Base-by-base conservation (phyloP, 2,888 invertebrate genomes). In the Andrena bucephala region DNA sequence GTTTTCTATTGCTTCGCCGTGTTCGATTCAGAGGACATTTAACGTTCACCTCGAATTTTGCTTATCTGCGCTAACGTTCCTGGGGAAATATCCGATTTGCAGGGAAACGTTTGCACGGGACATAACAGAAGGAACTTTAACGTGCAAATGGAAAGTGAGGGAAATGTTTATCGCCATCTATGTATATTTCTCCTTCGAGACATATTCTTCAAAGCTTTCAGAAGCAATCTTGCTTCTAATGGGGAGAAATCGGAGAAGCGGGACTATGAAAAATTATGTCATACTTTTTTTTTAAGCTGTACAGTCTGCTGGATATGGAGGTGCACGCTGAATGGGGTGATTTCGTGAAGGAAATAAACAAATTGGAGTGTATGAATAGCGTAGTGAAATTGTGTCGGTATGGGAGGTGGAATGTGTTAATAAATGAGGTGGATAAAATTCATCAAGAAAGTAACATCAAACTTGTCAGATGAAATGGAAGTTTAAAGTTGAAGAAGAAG, bases 11-110 rank as follows among this genome's bases (percentile, higher is more conserved):
- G 27, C 50, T 48, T 54, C 65, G 68, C 69, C 79, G 60, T 68
- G 77, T 80, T 80, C 80, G 68, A 78, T 78, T 81, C 83, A 33
- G 29, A 52, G 48, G 33, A 50, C 76, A 76, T 83, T 85, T 67
- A 80, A 87, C 67, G 31, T 42, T 48, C 60, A 59, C 8, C 62
- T 59, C 70, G 73, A 57, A n/a, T 29, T 50, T 16, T 57, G 59
- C 71, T 73, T 69, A 52, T 73, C 73, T 29, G 27, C 42, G 59
- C 31, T 33, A n/a, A 54, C 71, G 16, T 60, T 50, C 0, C 68
- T 10, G 5, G n/a, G 8, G 27, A 42, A 66, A 66, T 20, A 31
- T 8, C 20, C 59, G 33, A 50, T 42, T 36, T 20, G 20, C 42
- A 13, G 33, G 36, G 57, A 13, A 31, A 16, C 65, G 29, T 10